Evolutionary conservation across 1,140 invertebrate species (phyloP).

Genomic region (Diorhabda elongata): DNA sequence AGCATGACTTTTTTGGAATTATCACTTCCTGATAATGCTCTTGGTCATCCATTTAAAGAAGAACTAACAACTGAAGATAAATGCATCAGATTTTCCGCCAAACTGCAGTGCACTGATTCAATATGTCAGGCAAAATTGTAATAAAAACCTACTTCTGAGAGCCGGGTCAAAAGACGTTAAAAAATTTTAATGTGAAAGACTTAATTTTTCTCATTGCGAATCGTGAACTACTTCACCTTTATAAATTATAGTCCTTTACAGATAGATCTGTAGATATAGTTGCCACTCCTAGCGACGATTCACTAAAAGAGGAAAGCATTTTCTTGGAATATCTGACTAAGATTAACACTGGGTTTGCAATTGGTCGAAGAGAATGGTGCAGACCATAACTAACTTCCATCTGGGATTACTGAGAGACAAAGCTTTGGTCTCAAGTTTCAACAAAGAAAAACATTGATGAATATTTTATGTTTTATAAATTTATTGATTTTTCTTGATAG

Average conservation of each 20-base stretch:
- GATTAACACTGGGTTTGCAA: constrained; percentile 41
- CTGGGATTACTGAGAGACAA: constrained; percentile 43
- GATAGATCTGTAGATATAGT: constrained; percentile 41
- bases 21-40: too few species aligned
- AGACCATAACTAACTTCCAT: constrained; percentile 30
- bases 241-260: constrained; percentile 42
- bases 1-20: too few species aligned
- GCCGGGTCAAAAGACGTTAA: constrained; percentile 23
- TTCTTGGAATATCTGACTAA: constrained; percentile 11
- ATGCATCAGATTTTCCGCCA: constrained; percentile 11
- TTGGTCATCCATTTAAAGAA: too few species aligned
- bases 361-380: constrained; percentile 43
- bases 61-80: too few species aligned
- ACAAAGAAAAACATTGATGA: too few species aligned
- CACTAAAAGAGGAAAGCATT: constrained; percentile 21
- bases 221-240: constrained; percentile 38
- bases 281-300: constrained; percentile 31
- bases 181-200: constrained; percentile 30
- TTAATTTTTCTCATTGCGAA: constrained; percentile 35
- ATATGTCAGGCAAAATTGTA: constrained; percentile 44
- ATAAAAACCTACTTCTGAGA: constrained; percentile 17
- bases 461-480: too few species aligned
- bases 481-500: too few species aligned
- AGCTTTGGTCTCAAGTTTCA: constrained; percentile 16
- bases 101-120: constrained; percentile 44